Conservation (phyloP, 1,140 invertebrate species). For the Drosophila azteca region DNA sequence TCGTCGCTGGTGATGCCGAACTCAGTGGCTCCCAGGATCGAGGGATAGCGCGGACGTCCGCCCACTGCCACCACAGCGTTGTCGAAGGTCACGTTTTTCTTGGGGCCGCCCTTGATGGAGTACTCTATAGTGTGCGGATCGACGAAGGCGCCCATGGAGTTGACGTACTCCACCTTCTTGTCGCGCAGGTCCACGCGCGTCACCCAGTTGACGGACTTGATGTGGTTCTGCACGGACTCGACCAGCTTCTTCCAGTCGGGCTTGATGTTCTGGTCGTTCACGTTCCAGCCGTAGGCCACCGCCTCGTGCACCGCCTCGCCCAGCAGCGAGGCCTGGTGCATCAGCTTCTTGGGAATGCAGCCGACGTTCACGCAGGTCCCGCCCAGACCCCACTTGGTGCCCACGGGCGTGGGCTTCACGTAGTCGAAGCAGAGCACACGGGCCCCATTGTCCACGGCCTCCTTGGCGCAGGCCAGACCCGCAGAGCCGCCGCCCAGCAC, state of each 20-base stretch:
- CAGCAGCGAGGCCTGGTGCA: slow-evolving; percentile 96
- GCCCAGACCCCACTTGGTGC: slow-evolving; percentile 95
- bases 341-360: slow-evolving; percentile 98
- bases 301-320: slow-evolving; percentile 93
- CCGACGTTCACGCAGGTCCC: slow-evolving; percentile 99
- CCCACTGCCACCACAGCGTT: slow-evolving; percentile 96
- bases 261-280: slow-evolving; percentile 87
- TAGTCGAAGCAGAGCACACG: slow-evolving; percentile 96
- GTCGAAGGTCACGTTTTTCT: slow-evolving; percentile 90
- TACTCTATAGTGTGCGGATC: slow-evolving; percentile 91
- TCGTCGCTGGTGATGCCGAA: slow-evolving; percentile 98
- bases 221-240: slow-evolving; percentile 91
- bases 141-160: slow-evolving; percentile 93
- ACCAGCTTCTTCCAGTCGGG: slow-evolving; percentile 90
- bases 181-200: slow-evolving; percentile 93
- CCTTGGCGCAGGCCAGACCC: slow-evolving; percentile 96
- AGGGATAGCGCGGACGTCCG: slow-evolving; percentile 92
- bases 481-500: slow-evolving; percentile 98
- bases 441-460: slow-evolving; percentile 92
- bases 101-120: slow-evolving; percentile 89
- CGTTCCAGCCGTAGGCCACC: slow-evolving; percentile 91
- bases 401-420: slow-evolving; percentile 93
- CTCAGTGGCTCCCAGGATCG: slow-evolving; percentile 94
- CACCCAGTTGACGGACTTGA: slow-evolving; percentile 96
- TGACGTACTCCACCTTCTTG: slow-evolving; percentile 97